These are phyloP conservation scores for Cydia fagiglandana DNA, from an alignment of 1,140 invertebrate genomes.

Conservation along the genomic window DNA sequence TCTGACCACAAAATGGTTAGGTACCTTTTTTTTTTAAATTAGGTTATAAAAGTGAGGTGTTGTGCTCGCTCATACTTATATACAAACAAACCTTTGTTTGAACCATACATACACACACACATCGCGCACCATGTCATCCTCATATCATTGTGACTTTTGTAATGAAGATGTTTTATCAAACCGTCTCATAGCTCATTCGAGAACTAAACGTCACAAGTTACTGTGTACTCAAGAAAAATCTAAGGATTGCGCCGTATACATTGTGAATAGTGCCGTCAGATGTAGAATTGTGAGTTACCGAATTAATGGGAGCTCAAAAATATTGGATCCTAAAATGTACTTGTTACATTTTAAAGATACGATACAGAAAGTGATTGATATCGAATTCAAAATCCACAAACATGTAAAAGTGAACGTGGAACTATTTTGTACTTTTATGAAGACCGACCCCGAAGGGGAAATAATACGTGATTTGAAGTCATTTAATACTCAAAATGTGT, in stretches of 20 bases:
- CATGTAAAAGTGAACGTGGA: neutral
- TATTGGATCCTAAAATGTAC: neutral
- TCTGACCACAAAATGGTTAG: too few relatives aligned
- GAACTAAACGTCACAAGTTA: conserved; percentile 8
- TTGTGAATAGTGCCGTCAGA: neutral
- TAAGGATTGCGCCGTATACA: neutral
- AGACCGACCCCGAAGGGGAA: neutral
- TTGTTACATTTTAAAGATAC: neutral
- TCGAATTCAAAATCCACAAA: neutral
- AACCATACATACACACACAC: too few relatives aligned
- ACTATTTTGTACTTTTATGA: neutral
- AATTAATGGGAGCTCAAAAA: neutral
- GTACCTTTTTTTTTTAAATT: too few relatives aligned
- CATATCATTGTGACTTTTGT: too few relatives aligned
- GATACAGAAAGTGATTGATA: neutral
- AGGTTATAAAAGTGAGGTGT: too few relatives aligned
- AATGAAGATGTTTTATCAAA: too few relatives aligned
- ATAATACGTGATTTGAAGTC: neutral
- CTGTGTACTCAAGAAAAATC: neutral
- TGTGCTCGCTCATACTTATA: too few relatives aligned
- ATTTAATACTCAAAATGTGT: neutral
- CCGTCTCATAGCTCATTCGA: neutral
- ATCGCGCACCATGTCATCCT: too few relatives aligned
- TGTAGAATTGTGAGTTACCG: neutral
- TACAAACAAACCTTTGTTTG: too few relatives aligned